Evolutionary conservation across 2,797 vertebrate species (phyloP).

Genomic region (Melopsittacus undulatus): DNA sequence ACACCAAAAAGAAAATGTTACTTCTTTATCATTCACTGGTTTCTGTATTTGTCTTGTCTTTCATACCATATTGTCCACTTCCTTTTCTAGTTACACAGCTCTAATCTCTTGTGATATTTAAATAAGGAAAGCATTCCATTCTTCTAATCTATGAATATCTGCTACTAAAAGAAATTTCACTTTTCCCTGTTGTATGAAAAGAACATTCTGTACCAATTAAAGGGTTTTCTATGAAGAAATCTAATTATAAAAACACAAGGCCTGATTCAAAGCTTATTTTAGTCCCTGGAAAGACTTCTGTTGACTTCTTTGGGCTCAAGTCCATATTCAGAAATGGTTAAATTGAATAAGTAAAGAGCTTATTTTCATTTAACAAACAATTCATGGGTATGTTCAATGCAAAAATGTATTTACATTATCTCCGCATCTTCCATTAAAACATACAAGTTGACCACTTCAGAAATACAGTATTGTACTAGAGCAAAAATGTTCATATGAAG

Average conservation of each 20-base stretch:
- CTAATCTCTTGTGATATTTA: neutral
- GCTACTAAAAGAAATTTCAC: conserved; percentile 15
- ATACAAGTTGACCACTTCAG: neutral
- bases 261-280: conserved; percentile 49
- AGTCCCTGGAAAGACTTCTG: conserved; percentile 1
- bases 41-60: neutral
- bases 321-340: conserved; percentile 4
- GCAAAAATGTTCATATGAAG: neutral
- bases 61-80: neutral
- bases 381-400: neutral
- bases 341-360: neutral
- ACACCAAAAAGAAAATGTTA: neutral
- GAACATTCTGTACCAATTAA: conserved; percentile 39
- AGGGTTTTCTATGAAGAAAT: conserved; percentile 36
- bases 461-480: neutral
- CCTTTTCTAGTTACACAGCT: neutral
- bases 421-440: neutral
- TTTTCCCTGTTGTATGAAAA: neutral
- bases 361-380: conserved; percentile 30
- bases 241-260: conserved; percentile 59
- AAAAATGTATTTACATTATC: neutral
- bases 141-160: neutral
- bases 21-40: neutral
- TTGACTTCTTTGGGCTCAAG: neutral
- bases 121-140: neutral